These are phyloP conservation scores for Porites lutea DNA, from an alignment of 64 coral and sea anemone genomes.

Conservation along the genomic window DNA sequence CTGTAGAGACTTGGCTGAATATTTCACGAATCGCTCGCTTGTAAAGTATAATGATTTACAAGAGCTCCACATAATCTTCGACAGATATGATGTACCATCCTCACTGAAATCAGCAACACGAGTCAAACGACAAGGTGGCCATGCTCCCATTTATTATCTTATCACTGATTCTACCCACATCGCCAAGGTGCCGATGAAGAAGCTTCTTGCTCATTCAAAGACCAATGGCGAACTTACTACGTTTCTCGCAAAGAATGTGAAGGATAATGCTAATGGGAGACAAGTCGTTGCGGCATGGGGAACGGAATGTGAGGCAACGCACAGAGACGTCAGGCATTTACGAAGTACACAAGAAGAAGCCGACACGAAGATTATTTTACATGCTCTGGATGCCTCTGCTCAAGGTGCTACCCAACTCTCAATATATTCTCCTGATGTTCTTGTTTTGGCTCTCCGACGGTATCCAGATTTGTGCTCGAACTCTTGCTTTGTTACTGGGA, in stretches of 20 bases:
- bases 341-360: slow-evolving; percentile 59
- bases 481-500: slow-evolving; percentile 63
- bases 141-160: slow-evolving; percentile 41
- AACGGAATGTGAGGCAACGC: slow-evolving; percentile 62
- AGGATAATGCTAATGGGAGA: slow-evolving; percentile 56
- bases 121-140: slow-evolving; percentile 52
- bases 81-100: slow-evolving; percentile 50
- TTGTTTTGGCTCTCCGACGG: slow-evolving; percentile 57
- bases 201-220: slow-evolving; percentile 57
- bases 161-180: slow-evolving; percentile 54
- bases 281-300: slow-evolving; percentile 69
- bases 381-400: slow-evolving; percentile 60
- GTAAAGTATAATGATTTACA: slow-evolving; percentile 65
- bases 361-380: slow-evolving; percentile 62
- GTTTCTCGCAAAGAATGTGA: slow-evolving; percentile 74
- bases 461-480: slow-evolving; percentile 68
- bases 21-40: slow-evolving; percentile 56
- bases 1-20: slow-evolving; percentile 69
- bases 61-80: slow-evolving; percentile 65
- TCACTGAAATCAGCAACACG: slow-evolving; percentile 62
- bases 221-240: slow-evolving; percentile 73
- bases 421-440: slow-evolving; percentile 65
- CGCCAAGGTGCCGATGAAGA: slow-evolving; percentile 47
- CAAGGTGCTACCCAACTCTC: slow-evolving; percentile 53
- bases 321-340: slow-evolving; percentile 72